Conservation (phyloP, 2,888 invertebrate genomes). For the Dicycla oo region DNA sequence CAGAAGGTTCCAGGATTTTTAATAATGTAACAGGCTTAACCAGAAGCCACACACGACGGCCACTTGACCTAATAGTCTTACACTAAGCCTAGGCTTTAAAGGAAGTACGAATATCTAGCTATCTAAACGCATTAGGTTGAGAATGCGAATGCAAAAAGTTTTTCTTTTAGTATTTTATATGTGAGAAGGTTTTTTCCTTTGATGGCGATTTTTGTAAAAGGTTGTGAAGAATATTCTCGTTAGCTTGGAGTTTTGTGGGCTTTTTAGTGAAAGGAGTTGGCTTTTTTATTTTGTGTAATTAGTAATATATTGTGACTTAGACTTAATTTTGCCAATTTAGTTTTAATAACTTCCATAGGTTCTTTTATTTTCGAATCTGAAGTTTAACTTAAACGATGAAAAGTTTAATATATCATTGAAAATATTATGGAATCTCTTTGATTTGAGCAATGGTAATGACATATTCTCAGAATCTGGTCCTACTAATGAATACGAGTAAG, state of each 20-base stretch:
- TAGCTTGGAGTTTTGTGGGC: conserved; percentile 1
- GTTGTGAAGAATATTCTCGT: conserved; percentile 31
- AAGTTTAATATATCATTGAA: not conserved
- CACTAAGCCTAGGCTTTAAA: conserved; percentile 80
- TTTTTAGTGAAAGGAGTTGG: not conserved
- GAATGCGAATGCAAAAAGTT: conserved; percentile 54
- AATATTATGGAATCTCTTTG: not conserved
- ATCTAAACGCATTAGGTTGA: conserved; percentile 60
- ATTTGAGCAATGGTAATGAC: not conserved
- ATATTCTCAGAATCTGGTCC: not conserved
- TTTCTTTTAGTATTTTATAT: conserved; percentile 44
- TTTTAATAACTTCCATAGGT: not conserved
- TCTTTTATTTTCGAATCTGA: not conserved
- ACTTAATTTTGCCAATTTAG: not conserved
- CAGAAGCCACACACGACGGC: conserved; percentile 77
- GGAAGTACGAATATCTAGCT: conserved; percentile 66
- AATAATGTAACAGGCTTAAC: conserved; percentile 82
- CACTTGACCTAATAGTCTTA: conserved; percentile 84
- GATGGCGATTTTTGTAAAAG: conserved; percentile 14
- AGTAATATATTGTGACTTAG: not conserved
- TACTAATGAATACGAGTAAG: not conserved
- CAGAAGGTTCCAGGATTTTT: conserved; percentile 61
- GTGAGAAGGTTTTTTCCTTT: conserved; percentile 27
- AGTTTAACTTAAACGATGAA: not conserved
- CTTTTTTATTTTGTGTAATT: not conserved